Evolutionary conservation across 2,888 invertebrate species (phyloP).

Genomic region (Lycia hirtaria): DNA sequence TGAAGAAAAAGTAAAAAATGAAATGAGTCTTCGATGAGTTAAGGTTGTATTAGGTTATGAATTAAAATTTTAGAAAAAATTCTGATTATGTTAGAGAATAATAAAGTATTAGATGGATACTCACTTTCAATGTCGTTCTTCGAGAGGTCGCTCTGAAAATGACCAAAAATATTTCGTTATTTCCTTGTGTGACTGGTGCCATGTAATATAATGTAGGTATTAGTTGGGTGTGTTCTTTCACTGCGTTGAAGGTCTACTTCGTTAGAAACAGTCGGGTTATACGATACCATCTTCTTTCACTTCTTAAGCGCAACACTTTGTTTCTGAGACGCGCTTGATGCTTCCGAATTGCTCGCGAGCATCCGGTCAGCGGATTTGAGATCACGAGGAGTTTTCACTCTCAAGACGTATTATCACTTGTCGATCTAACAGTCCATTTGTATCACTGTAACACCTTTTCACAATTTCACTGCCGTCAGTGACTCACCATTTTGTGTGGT

Average conservation of each 20-base stretch:
- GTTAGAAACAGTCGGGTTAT: slow-evolving; percentile 45
- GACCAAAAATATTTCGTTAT: slow-evolving; percentile 81
- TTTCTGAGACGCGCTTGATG: slow-evolving; percentile 45
- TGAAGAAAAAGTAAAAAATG: background rate
- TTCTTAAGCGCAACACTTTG: slow-evolving; percentile 70
- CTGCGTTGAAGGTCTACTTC: slow-evolving; percentile 60
- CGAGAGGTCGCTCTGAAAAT: slow-evolving; percentile 93
- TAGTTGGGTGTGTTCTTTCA: slow-evolving; percentile 60
- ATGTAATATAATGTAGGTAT: slow-evolving; percentile 63
- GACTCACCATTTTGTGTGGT: slow-evolving; percentile 89
- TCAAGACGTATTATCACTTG: slow-evolving; percentile 62
- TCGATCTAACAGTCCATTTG: slow-evolving; percentile 67
- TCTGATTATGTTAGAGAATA: slow-evolving; percentile 13
- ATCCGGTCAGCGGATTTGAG: slow-evolving; percentile 78
- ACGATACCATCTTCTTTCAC: slow-evolving; percentile 70
- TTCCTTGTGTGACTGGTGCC: slow-evolving; percentile 58
- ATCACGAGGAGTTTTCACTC: slow-evolving; percentile 63
- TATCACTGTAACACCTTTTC: slow-evolving; percentile 78
- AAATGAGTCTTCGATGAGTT: background rate
- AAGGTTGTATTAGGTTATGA: background rate
- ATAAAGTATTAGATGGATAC: slow-evolving; percentile 70
- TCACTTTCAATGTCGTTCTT: slow-evolving; percentile 96
- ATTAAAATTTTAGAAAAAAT: slow-evolving; percentile 1
- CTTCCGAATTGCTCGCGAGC: slow-evolving; percentile 58
- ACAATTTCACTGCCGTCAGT: slow-evolving; percentile 77